These are phyloP conservation scores for Amphimallon solstitiale DNA, from an alignment of 2,888 invertebrate species.

Conservation along the genomic window DNA sequence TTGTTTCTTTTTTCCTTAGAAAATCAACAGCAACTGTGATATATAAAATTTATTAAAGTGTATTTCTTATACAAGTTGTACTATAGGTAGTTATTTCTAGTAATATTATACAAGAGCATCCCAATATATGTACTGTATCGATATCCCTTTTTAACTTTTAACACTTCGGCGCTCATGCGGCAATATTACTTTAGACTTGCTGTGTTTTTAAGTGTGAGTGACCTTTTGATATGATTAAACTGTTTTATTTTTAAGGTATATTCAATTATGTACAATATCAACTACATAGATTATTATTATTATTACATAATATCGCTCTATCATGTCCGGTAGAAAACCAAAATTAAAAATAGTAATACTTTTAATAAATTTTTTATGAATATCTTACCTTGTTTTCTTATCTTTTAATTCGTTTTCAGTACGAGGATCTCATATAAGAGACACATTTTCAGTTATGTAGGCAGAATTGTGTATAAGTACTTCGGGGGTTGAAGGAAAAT, in stretches of 20 bases:
- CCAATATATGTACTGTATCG: slow-evolving; percentile 8
- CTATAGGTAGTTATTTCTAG: slow-evolving; percentile 7
- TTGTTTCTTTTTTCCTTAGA: slow-evolving; percentile 2
- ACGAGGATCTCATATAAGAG: no score
- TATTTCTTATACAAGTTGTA: not conserved
- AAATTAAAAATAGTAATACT: no score
- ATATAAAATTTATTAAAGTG: slow-evolving; percentile 14
- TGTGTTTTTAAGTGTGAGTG: slow-evolving; percentile 30
- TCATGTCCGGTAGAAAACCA: no score
- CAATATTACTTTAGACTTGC: slow-evolving; percentile 32
- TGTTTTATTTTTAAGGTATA: slow-evolving; percentile 6
- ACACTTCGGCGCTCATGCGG: slow-evolving; percentile 32
- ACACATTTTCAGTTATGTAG: no score
- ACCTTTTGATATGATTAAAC: slow-evolving; percentile 23
- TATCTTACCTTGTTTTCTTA: no score
- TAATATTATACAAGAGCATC: slow-evolving; percentile 14
- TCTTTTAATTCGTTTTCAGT: no score
- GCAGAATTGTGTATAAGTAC: no score
- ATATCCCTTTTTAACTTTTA: slow-evolving; percentile 30
- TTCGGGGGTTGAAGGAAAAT: no score
- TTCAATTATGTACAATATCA: not conserved
- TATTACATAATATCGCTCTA: no score
- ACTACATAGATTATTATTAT: no score
- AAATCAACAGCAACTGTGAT: slow-evolving; percentile 31
- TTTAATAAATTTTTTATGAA: no score